Base-by-base conservation (phyloP, 2,113 vertebrate species). In the Psilopsiagon aurifrons region DNA sequence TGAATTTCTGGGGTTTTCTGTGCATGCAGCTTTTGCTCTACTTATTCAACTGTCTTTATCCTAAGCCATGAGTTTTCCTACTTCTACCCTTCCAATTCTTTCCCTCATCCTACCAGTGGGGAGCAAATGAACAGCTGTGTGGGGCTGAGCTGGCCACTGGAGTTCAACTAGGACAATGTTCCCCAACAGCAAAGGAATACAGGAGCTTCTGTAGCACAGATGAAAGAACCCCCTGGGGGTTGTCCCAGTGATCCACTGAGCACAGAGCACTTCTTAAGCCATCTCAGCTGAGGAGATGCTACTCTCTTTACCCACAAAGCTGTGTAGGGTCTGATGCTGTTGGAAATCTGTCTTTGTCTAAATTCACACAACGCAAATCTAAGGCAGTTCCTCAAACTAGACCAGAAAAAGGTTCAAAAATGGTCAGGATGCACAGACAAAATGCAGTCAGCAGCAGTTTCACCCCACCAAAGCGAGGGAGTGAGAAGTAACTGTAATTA, bases 11-110 rank as follows among this genome's bases (percentile, higher is more conserved):
- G 23, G 23, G 20, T 41, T 57, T 14, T 19, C 46, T 71, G 16
- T 5, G 25, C 13, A 7, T 0, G 0, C 2, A 19, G 57, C 52
- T 81, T 80, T 88, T 60, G 19, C 60, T 39, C 51, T 17, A 24
- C 33, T 29, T 43, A 4, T 39, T 39, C 20, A 79, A 62, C 1
- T 4, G 51, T 17, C 55, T 52, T 86, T 67, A 75, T 52, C 29
- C 75, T 41, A 91, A 22, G 33, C 27, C 6, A 4, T 0, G 3
- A 62, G 43, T 60, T 70, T 27, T 51, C 70, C 60, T 66, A 51
- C 33, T 88, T 66, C 31, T 37, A 85, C 60, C 22, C 49, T 66
- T 44, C 64, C 7, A 2, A 33, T 73, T 64, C 39, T 63, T 37
- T 84, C 57, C 24, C 68, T 55, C 73, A 43, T 57, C 31, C 29